Evolutionary conservation across 2,888 invertebrate genomes (phyloP), one percentile per base, ranked within the genome.

Genomic region (Notocelia uddmanniana): DNA sequence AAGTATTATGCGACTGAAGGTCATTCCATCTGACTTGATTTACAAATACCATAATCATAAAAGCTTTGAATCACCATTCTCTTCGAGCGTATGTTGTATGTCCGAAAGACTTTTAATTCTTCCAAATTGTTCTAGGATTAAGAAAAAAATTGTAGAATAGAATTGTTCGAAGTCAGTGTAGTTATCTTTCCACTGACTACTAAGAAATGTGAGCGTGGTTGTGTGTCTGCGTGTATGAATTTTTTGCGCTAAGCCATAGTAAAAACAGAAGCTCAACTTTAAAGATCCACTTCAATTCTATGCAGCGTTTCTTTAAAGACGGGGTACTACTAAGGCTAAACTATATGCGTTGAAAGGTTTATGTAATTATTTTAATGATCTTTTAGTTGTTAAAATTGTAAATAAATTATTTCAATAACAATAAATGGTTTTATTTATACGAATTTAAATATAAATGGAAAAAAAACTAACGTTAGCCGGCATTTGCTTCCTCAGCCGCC

Each of bases 371-470:
- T 89, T 88, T 89, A 80, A 83, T 78, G 76, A 82, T 82, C 81
- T 83, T 60, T 79, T 90, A 90, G 91, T 81, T 80, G 75, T 81
- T 84, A 88, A 84, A 83, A 81, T 81, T 93, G 92, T 93, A 93
- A 92, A 93, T 93, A 92, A 91, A 92, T 83, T 75, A 74, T 74
- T 77, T 79, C 80, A 80, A 80, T 78, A 79, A 74, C 73, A 73
- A 68, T 21, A 68, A 73, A 80, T 78, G 79, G 76, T 76, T 77
- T 77, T 74, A 70, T 79, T 75, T 77, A 48, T 76, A 75, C 41
- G 23, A 74, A 48, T 45, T 1, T 45, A 21, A 10, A 41, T 59
- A 45, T 11, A 45, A 31, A 21, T 48, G 60, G 5, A 21, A 10
- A 5, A n/a, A 2, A 31, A 41, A 60, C 45, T 55, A 34, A 73